phyloP scores from a whole-genome alignment of 1,140 invertebrate genomes.

The Nephotettix cincticeps region DNA sequence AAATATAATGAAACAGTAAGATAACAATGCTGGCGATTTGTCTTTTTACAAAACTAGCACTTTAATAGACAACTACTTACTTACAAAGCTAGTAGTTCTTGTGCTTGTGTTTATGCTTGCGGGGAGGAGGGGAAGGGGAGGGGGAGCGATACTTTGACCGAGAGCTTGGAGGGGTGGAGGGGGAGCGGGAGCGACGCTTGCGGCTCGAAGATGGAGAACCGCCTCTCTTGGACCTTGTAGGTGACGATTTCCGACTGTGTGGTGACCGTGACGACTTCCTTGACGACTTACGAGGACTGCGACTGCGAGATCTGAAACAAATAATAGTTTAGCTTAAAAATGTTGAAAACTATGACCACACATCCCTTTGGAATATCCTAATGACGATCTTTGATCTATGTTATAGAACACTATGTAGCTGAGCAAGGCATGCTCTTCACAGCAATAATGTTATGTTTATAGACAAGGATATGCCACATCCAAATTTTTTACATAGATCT shows the following conservation, averaged over 20 bases:
- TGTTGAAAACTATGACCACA: neutral
- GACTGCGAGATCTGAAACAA: slow-evolving; percentile 34
- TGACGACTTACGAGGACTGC: slow-evolving; percentile 31
- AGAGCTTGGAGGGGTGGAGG: slow-evolving; percentile 28
- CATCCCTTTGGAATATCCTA: neutral
- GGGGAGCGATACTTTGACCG: slow-evolving; percentile 19
- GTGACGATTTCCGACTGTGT: slow-evolving; percentile 20
- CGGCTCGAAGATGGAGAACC: neutral
- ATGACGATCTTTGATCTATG: neutral
- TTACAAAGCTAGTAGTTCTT: slow-evolving; percentile 46
- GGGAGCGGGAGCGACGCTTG: slow-evolving; percentile 23
- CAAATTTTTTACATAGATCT: too few species aligned
- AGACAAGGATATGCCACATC: too few species aligned
- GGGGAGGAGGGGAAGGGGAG: slow-evolving; percentile 45
- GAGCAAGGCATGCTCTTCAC: slow-evolving; percentile 18
- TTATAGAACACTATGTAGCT: neutral
- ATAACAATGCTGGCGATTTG: neutral
- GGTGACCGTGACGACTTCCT: slow-evolving; percentile 22
- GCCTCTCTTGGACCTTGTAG: neutral
- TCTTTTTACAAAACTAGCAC: too few species aligned
- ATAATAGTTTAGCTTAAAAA: too few species aligned
- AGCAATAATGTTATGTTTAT: too few species aligned
- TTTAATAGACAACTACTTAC: neutral
- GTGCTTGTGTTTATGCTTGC: slow-evolving; percentile 56
- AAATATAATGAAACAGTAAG: neutral